Percentiles rank a stretch among this genome's conserved stretches.
Conservation (phyloP, 2,113 vertebrate species). For the Lichenostomus cassidix region DNA sequence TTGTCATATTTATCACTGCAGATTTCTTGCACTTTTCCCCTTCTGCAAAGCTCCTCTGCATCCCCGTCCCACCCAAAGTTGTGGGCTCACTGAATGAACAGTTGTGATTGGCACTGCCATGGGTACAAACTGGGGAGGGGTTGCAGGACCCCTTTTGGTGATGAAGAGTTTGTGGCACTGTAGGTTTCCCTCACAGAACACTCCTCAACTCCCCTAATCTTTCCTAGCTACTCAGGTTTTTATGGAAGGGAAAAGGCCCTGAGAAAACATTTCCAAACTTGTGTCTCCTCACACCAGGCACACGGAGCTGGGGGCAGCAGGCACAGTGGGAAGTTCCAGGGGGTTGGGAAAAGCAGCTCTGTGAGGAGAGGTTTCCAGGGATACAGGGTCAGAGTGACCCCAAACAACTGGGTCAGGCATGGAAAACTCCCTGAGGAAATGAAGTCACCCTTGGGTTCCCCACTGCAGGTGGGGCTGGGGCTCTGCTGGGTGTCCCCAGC, state of each 20-base stretch:
- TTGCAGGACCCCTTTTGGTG: neutral
- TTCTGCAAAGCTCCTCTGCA: neutral
- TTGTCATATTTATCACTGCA: neutral
- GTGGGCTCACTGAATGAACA: accelerated
- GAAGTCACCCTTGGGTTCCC: constrained; percentile 32
- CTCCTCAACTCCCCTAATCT: neutral
- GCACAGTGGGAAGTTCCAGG: neutral
- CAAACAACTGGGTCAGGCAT: constrained; percentile 75
- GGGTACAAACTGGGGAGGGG: accelerated
- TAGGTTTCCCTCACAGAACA: neutral
- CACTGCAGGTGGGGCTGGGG: neutral
- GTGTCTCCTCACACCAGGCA: neutral
- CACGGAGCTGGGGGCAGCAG: neutral
- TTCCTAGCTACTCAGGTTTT: neutral
- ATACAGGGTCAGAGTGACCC: neutral
- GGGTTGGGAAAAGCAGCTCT: neutral
- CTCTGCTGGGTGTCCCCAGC: neutral
- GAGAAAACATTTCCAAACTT: neutral
- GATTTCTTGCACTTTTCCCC: neutral
- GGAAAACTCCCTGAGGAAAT: constrained; percentile 73
- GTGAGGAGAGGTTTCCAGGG: neutral
- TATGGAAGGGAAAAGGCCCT: neutral
- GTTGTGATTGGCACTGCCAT: accelerated
- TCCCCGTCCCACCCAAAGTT: neutral
- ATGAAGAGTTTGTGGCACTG: neutral